Base-by-base conservation (phyloP, 2,797 vertebrate genomes). In the Acanthurus leucopareius region DNA sequence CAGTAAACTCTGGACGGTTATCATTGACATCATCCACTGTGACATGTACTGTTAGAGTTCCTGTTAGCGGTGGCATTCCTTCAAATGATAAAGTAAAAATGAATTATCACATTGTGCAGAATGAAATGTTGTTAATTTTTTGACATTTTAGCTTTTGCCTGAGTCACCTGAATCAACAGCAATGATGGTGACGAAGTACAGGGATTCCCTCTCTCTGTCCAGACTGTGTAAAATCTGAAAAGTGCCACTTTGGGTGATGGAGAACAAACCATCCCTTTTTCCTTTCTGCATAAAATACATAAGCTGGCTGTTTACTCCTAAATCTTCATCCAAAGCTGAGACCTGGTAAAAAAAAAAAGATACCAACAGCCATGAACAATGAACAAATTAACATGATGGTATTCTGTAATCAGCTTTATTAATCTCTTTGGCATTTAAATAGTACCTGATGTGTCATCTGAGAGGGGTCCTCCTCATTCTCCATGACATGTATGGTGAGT, bases 11-110 rank as follows among this genome's bases (percentile, higher is more conserved):
- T 53, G 96, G 95, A 40, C 9, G 57, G 51, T 95, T 96, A 83
- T 96, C 96, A 74, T 96, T 96, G 25, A 93, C 44, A 72, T 96
- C 95, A 20, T 95, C 93, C 77, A 96, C 94, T 7, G 91, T 17
- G 49, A 96, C 70, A 10, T 85, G 70, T 19, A 96, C 11, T 4
- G 89, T 94, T 16, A 92, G 88, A 68, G 94, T 92, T 16, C 96
- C 93, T 58, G 94, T 95, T 69, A 95, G 68, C 59, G 93, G 83
- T 69, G 92, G 92, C 5, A 84, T 16, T 57, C 95, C 95, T 96
- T 80, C 8, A 91, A 58, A 71, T 44, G 28, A 88, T 35, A 86
- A 88, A 54, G 51, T 6, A 54, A 59, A 5, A 38, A 63, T 4
- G 1, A 45, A 67, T 51, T n/a, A 52, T 51, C 9, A 57, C 75